Base-by-base conservation (phyloP, 2,797 vertebrate species). In the Anolis apletophallus region DNA sequence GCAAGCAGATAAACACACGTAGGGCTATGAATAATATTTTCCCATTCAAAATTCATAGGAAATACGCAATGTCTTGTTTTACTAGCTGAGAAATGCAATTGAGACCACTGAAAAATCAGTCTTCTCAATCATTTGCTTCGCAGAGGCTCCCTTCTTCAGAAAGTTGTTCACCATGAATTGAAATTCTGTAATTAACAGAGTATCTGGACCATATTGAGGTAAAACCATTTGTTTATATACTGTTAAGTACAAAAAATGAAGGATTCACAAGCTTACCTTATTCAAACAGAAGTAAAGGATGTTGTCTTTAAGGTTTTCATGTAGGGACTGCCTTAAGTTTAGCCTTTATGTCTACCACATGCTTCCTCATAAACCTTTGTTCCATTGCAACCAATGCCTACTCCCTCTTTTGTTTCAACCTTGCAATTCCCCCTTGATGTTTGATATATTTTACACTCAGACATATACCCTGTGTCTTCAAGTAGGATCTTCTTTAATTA, bases 1-100 rank as follows among this genome's bases (percentile, higher is more conserved):
- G 83, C 83, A 93, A 90, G 85, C n/a, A n/a, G 85, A 69, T 85
- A 4, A 14, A 52, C 88, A 90, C 85, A 52, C 85, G 68, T 54
- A 0, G 26, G 87, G 81, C 2, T 0, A 57, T 89, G 83, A 88
- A 91, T 86, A 72, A 91, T 91, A 59, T 85, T 91, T 9, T 57
- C 32, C 85, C 88, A 83, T 80, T 88, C 80, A 79, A 89, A 55
- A 85, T 85, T 59, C 17, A 59, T 17, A 5, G 17, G 21, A 1
- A 59, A 59, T 59, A 59, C 57, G 21, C 21, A 59, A 57, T 17
- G 55, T 19, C 55, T 57, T 57, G 55, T 59, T 59, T 59, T 59
- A 5, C 21, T 5, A 59, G 19, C 57, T 21, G 17, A 57, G 55
- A 19, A 19, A 19, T 21, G 55, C 55, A 57, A 57, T 57, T 57